phyloP scores from a whole-genome alignment of 1,140 invertebrate genomes.

The Psilanteris sp. region DNA sequence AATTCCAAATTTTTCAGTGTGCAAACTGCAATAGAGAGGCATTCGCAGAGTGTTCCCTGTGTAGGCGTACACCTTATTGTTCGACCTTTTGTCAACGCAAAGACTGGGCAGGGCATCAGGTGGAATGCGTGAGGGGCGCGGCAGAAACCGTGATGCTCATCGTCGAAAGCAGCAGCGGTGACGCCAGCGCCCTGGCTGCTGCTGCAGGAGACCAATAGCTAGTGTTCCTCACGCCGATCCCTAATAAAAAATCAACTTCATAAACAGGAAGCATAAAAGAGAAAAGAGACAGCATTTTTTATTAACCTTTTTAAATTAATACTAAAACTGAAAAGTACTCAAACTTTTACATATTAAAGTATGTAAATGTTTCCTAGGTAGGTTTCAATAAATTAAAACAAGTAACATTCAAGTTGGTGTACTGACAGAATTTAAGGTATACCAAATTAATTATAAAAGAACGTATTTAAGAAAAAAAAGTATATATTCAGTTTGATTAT shows the following conservation, averaged over 20 bases:
- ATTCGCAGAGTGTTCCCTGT: slow-evolving; percentile 90
- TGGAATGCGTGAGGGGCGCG: slow-evolving; percentile 87
- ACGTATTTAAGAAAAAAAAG: too few species aligned
- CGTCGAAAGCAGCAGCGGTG: slow-evolving; percentile 79
- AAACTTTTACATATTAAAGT: too few species aligned
- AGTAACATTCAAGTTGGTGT: too few species aligned
- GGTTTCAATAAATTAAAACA: too few species aligned
- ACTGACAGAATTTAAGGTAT: too few species aligned
- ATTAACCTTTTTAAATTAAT: too few species aligned
- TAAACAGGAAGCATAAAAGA: too few species aligned
- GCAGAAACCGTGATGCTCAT: slow-evolving; percentile 82
- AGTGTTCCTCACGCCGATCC: slow-evolving; percentile 70
- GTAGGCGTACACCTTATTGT: slow-evolving; percentile 90
- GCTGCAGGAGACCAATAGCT: slow-evolving; percentile 76
- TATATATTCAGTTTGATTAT: too few species aligned
- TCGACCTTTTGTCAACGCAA: slow-evolving; percentile 93
- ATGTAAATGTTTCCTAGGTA: too few species aligned
- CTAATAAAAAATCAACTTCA: slow-evolving; percentile 64
- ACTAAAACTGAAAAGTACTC: too few species aligned
- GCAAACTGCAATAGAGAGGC: slow-evolving; percentile 93
- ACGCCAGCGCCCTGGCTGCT: slow-evolving; percentile 67
- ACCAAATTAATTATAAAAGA: too few species aligned
- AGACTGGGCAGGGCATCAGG: slow-evolving; percentile 91
- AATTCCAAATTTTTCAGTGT: slow-evolving; percentile 81
- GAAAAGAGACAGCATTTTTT: too few species aligned